Base-by-base conservation (phyloP, 2,888 invertebrate genomes). In the Osedax fenrisi region DNA sequence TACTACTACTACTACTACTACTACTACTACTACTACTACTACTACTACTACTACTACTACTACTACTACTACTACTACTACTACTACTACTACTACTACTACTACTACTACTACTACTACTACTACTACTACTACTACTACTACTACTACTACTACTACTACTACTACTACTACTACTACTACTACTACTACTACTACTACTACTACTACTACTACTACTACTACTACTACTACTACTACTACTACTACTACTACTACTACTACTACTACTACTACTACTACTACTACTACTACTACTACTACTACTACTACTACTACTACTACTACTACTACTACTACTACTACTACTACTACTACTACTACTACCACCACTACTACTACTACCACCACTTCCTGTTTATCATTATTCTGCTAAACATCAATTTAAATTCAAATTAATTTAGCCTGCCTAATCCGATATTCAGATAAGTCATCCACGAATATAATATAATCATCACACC, bases 161-260 rank as follows among this genome's bases (percentile, higher is more conserved):
- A 1, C 56, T 56, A n/a, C 56, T 56, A 1, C 56, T 56, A 1
- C 56, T 56, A 56, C 56, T 56, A 56, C 1, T 56, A 56, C 56
- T 56, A 56, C 56, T 56, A 56, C 56, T 56, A 56, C 56, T 56
- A 56, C n/a, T 56, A n/a, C 56, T 56, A 56, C 56, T 56, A 56
- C 56, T 56, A 56, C 56, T 56, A 0, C 56, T 0, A 0, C 56
- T 56, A 56, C 0, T 56, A 56, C 56, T 56, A 56, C 0, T 56
- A 56, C 56, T 56, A 56, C 56, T 56, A 56, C 56, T 0, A 56
- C 56, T 0, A 56, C 56, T 0, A 56, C 56, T 56, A 0, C 56
- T 56, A 56, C 56, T 56, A 56, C 56, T 56, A 56, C 56, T 56
- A 56, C 56, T 56, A 56, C 56, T 56, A 56, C 56, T 56, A 56